Evolutionary conservation across 1,140 invertebrate species (phyloP), one percentile per base, ranked within the genome.

Genomic region (Odontomachus brunneus): DNA sequence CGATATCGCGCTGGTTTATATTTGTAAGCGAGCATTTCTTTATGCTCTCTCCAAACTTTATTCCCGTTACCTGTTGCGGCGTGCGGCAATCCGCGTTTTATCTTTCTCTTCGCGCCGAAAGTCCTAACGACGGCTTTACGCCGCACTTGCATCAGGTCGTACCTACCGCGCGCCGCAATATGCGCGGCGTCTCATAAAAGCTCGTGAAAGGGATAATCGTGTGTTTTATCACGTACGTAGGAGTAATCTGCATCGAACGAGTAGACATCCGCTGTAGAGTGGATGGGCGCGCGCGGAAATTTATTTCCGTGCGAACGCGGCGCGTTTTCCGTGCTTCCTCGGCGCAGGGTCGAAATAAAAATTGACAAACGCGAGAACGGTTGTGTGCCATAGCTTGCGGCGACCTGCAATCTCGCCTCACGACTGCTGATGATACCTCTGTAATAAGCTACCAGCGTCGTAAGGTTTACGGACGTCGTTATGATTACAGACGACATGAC

Each of bases 161-260:
- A 59, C 2, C 12, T 44, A 80, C 17, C 53, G 49, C 38, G 48
- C 53, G 38, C 55, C 26, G 44, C 26, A 60, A 7, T 72, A 53
- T 81, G 29, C 33, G 14, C 33, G 14, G 22, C 51, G 17, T 59
- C 15, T 71, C 53, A 60, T 72, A 72, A 73, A 81, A 81, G 53
- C 17, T 80, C 26, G 12, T 17, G 17, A 19, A 22, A 72, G 53
- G 19, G 53, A 81, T 72, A 81, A 81, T 60, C n/a, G 14, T 62
- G n/a, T 49, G 51, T 71, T 71, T 60, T 72, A 81, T 60, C 55
- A 60, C 48, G n/a, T n/a, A 53, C 44, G n/a, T 73, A 55, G 17
- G 26, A 3, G 15, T n/a, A 81, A 60, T 29, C 59, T 71, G 15
- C 19, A 81, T 60, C 19, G n/a, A 81, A 60, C 38, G 69, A 33